Evolutionary conservation across 2,888 invertebrate genomes (phyloP), one percentile per base, ranked within the genome.

Genomic region (Macrosiphum euphorbiae): DNA sequence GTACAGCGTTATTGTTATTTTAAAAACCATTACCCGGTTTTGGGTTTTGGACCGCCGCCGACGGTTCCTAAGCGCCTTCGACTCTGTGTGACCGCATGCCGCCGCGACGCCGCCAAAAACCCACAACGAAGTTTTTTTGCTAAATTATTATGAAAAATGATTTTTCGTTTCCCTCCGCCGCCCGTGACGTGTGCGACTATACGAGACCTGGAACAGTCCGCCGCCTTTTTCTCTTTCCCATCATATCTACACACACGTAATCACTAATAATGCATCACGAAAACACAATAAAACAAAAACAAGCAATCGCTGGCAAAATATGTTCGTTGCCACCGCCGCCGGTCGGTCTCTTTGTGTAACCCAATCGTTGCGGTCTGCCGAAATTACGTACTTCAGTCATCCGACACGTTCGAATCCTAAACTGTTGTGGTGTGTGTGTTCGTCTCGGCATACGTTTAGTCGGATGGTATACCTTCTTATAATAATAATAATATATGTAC

Each of bases 341-440:
- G 41, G 93, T 89, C 92, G 92, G 90, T 85, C 94, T 87, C 94
- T 94, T 94, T 94, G 94, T 90, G 94, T 90, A 94, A 94, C 94
- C 94, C 90, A 90, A 94, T 90, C 94, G 94, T 94, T 90, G 94
- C 94, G 94, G 94, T 94, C 94, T 94, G 85, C 52, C 94, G 94
- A 94, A 90, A 94, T 90, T 67, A 61, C 86, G 86, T 87, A 85
- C 86, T 90, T 52, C 90, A 86, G 93, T 93, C 93, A 93, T 86
- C 94, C 94, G 94, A 94, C 94, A 90, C 94, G 86, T 90, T 90
- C 67, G 67, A 90, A 88, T 67, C 85, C n/a, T 86, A n/a, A 78
- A 55, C 58, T 35, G 55, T 78, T 47, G n/a, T 44, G 92, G 85
- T 26, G 58, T 67, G 55, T 88, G 91, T 61, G 44, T 86, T 67